Base-by-base conservation (phyloP, 1,140 invertebrate genomes). In the Hyles vespertilio region DNA sequence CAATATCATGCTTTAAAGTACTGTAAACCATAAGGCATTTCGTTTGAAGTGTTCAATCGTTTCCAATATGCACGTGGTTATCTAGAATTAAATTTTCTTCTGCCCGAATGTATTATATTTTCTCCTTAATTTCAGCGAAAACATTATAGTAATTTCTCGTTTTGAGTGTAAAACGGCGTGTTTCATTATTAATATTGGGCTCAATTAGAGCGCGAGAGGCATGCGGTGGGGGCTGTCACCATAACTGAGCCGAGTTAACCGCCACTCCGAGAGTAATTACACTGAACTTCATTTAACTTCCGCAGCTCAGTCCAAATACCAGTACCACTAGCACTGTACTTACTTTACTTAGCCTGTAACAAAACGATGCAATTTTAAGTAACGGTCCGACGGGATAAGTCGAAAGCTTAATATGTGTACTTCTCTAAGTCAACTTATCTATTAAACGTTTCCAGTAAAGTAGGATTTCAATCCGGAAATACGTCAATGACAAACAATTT, bases 201-300 rank as follows among this genome's bases (percentile, higher is more conserved):
- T 60, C 67, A 75, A 78, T 79, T 74, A 78, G 69, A 76, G 60
- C 45, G 59, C 67, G 63, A 65, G 63, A 63, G 67, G 56, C 58
- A 59, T 68, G 78, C 65, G 72, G 69, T 65, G 66, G 63, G 58
- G 69, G 63, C 73, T 81, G 77, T 83, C 81, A 68, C 74, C 76
- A 75, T 79, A 78, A 78, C 65, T 64, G 76, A 67, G 69, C 72
- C 71, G 63, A 78, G 72, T 70, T 80, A 79, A 84, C 80, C 72
- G 77, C 75, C 74, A 73, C 76, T 79, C 67, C 44, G 75, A 79
- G 82, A 87, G 79, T 83, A 87, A 84, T 87, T 87, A 83, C 74
- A 77, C 75, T 73, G 72, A 83, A 86, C 79, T 84, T 81, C 80
- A 84, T 86, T 84, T 81, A 86, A 86, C 79, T 86, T 86, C 73